Evolutionary conservation across 2,797 vertebrate genomes (phyloP).

Genomic region (Sternotherus odoratus): DNA sequence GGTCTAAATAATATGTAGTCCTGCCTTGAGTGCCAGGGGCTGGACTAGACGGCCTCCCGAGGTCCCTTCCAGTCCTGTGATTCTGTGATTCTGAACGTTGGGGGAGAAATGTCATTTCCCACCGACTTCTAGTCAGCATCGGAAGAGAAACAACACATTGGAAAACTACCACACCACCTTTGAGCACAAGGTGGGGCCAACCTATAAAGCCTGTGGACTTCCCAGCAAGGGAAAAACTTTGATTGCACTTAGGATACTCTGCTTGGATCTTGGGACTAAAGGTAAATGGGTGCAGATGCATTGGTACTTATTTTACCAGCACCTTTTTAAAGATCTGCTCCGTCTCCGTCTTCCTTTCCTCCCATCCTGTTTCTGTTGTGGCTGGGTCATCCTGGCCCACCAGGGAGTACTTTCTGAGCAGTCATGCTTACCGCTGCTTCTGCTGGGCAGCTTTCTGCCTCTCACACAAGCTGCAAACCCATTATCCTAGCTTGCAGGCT

Average conservation of each 20-base stretch:
- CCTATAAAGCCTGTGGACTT: background rate
- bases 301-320: background rate
- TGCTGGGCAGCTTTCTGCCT: background rate
- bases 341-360: too few relatives aligned
- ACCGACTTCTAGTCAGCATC: too few relatives aligned
- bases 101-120: too few relatives aligned
- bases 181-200: too few relatives aligned
- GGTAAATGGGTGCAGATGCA: background rate
- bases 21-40: too few relatives aligned
- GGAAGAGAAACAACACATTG: background rate
- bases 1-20: too few relatives aligned
- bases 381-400: too few relatives aligned
- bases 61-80: too few relatives aligned
- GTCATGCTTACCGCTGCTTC: background rate
- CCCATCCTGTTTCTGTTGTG: too few relatives aligned
- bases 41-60: too few relatives aligned
- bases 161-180: background rate
- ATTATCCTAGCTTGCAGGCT: background rate
- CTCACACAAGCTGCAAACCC: background rate
- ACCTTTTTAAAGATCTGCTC: background rate
- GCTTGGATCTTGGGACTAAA: background rate
- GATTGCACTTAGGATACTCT: background rate
- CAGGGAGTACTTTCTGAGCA: too few relatives aligned
- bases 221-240: background rate
- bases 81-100: too few relatives aligned